Evolutionary conservation across 2,797 vertebrate species (phyloP).

Genomic region (Nasua narica): DNA sequence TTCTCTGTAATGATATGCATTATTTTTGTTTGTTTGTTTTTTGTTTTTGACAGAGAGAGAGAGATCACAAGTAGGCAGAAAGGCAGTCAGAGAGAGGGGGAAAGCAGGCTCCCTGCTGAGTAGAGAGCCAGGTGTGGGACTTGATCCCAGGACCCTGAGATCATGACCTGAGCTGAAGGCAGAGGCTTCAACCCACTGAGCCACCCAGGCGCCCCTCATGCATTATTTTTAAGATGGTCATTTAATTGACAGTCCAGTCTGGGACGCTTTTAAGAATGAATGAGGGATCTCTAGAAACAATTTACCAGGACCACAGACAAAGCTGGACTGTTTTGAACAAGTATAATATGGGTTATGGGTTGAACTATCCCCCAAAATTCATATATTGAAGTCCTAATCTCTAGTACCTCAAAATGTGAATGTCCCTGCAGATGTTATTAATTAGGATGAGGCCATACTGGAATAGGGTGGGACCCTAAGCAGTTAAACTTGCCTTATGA

Average conservation of each 20-base stretch:
- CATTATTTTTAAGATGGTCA: background rate
- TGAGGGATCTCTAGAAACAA: background rate
- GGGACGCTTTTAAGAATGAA: background rate
- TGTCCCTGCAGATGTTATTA: background rate
- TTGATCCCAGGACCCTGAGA: too few species aligned
- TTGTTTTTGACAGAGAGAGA: too few species aligned
- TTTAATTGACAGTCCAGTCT: background rate
- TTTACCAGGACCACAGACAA: background rate
- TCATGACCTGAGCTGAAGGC: too few species aligned
- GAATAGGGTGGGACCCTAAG: background rate
- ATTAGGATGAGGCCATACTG: background rate
- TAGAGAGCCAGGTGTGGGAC: too few species aligned
- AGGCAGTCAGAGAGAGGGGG: too few species aligned
- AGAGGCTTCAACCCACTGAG: too few species aligned
- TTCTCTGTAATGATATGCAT: background rate
- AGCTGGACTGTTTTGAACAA: background rate
- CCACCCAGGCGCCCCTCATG: too few species aligned
- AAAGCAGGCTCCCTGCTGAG: too few species aligned
- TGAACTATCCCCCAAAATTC: background rate
- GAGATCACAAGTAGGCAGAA: too few species aligned
- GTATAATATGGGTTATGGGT: background rate
- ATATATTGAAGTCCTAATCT: background rate
- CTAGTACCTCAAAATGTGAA: background rate
- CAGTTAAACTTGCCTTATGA: background rate
- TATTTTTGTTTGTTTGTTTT: too few species aligned